Conservation (phyloP, 1,140 invertebrate species). For the Scaptomyza montana region DNA sequence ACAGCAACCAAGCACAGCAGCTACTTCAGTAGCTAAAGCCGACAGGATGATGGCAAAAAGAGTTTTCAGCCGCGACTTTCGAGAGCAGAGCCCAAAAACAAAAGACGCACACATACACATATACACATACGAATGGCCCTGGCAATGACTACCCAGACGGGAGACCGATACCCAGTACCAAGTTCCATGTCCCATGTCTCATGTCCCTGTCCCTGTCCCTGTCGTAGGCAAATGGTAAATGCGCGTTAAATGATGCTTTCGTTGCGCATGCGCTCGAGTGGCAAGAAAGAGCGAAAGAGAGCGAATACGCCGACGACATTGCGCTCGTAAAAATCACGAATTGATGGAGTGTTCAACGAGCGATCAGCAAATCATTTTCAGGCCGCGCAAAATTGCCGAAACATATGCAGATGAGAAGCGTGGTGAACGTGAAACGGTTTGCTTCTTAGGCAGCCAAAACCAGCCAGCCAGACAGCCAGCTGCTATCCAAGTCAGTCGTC, state of each 20-base stretch:
- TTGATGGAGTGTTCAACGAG: slow-evolving; percentile 82
- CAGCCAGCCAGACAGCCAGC: slow-evolving; percentile 11
- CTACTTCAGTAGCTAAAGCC: slow-evolving; percentile 77
- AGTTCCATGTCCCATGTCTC: neutral
- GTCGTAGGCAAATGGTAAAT: slow-evolving; percentile 58
- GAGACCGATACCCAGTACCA: slow-evolving; percentile 3
- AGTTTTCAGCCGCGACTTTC: slow-evolving; percentile 21
- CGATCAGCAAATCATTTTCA: slow-evolving; percentile 83
- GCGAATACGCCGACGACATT: slow-evolving; percentile 64
- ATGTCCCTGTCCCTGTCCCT: neutral
- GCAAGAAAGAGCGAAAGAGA: slow-evolving; percentile 20
- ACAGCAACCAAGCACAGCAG: slow-evolving; percentile 53
- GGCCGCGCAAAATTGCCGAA: slow-evolving; percentile 77
- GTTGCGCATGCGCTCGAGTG: slow-evolving; percentile 69
- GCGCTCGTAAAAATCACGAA: slow-evolving; percentile 84
- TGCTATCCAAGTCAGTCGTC: neutral
- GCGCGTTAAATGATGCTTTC: slow-evolving; percentile 82
- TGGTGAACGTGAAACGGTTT: slow-evolving; percentile 31
- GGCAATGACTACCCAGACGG: slow-evolving; percentile 29
- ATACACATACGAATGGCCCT: slow-evolving; percentile 7
- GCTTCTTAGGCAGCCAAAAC: slow-evolving; percentile 42
- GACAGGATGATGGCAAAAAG: slow-evolving; percentile 52
- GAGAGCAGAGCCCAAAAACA: slow-evolving; percentile 39
- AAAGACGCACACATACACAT: slow-evolving; percentile 32
- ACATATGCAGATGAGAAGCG: slow-evolving; percentile 73